These are phyloP conservation scores for Rhorus exstirpatorius DNA, from an alignment of 2,888 invertebrate species.

Conservation along the genomic window DNA sequence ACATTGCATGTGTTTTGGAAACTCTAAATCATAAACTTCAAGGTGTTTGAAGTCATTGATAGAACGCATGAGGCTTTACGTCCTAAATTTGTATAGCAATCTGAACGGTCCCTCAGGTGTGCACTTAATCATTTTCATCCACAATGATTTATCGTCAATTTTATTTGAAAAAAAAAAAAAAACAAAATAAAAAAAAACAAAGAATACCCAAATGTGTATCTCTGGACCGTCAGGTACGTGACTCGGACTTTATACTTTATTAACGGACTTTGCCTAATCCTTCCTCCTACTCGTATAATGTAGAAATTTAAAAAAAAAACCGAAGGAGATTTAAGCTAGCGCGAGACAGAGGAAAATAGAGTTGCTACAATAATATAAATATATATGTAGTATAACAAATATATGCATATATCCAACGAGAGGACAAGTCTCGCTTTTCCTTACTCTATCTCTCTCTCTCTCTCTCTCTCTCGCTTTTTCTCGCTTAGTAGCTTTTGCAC, in stretches of 20 bases:
- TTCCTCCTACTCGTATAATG: slow-evolving; percentile 41
- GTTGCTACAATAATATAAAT: slow-evolving; percentile 25
- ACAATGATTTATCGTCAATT: no score
- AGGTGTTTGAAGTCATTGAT: no score
- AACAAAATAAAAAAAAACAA: no score
- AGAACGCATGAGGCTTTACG: no score
- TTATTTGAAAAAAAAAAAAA: slow-evolving; percentile 9
- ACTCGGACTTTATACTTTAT: slow-evolving; percentile 59
- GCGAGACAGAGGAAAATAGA: slow-evolving; percentile 60
- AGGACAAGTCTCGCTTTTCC: background rate
- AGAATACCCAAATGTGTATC: slow-evolving; percentile 14
- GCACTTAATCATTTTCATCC: no score
- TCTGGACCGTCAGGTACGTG: slow-evolving; percentile 41
- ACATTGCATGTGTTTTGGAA: no score
- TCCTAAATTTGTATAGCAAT: no score
- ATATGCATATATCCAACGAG: slow-evolving; percentile 47
- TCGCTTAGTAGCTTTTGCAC: slow-evolving; percentile 72
- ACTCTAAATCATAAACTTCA: no score
- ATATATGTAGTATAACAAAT: slow-evolving; percentile 1
- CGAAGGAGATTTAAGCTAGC: slow-evolving; percentile 8
- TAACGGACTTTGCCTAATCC: slow-evolving; percentile 66
- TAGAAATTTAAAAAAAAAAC: slow-evolving; percentile 9
- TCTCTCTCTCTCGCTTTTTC: no score
- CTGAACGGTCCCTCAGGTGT: no score
- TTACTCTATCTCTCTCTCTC: no score